phyloP scores from a whole-genome alignment of 2,888 invertebrate species.

The Shargacucullia verbasci region DNA sequence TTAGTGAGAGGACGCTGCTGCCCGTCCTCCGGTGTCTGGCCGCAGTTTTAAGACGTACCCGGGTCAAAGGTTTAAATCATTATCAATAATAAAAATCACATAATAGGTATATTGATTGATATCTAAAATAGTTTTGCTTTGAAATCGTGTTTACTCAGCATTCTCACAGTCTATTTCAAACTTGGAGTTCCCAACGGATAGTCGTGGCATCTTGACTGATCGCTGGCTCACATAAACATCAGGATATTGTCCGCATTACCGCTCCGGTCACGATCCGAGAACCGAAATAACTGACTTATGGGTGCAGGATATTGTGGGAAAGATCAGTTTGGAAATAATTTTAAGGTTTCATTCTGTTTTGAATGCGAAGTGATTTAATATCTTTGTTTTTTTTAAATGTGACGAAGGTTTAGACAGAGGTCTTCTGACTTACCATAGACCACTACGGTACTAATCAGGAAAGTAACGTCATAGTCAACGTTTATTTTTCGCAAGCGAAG shows the following conservation, averaged over 20 bases:
- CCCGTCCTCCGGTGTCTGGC: too few species aligned
- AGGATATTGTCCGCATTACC: slow-evolving; percentile 51
- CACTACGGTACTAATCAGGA: too few species aligned
- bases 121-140: background rate
- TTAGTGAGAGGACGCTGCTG: too few species aligned
- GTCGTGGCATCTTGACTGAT: slow-evolving; percentile 54
- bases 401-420: too few species aligned
- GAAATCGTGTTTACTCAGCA: slow-evolving; percentile 12
- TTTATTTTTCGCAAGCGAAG: too few species aligned
- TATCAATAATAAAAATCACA: too few species aligned
- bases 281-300: slow-evolving; percentile 14
- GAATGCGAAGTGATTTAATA: background rate
- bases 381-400: too few species aligned
- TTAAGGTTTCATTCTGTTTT: slow-evolving; percentile 13
- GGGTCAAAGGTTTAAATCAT: too few species aligned
- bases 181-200: slow-evolving; percentile 22
- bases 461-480: too few species aligned
- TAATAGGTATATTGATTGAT: too few species aligned
- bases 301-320: slow-evolving; percentile 7
- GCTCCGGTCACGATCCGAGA: slow-evolving; percentile 28
- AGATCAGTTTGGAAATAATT: slow-evolving; percentile 15
- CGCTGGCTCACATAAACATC: slow-evolving; percentile 40
- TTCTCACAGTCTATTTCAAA: slow-evolving; percentile 13
- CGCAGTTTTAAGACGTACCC: too few species aligned
- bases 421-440: too few species aligned